These are phyloP conservation scores for Ceyx cyanopectus DNA, from an alignment of 2,113 vertebrate genomes.

Conservation along the genomic window DNA sequence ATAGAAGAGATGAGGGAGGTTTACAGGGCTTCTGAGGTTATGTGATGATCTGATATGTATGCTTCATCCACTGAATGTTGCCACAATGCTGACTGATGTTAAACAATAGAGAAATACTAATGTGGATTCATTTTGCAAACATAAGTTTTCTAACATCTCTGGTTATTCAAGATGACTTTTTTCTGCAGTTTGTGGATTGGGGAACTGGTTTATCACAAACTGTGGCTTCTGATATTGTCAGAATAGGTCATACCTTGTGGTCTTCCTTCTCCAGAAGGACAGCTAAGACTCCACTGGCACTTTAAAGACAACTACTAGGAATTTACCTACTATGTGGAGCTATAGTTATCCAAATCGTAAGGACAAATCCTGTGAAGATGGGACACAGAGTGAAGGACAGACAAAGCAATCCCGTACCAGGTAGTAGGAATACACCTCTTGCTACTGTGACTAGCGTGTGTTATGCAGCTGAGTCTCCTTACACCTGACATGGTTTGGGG, in stretches of 20 bases:
- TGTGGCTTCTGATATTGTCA: background rate
- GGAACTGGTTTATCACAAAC: background rate
- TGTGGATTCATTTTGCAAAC: background rate
- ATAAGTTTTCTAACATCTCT: background rate
- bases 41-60: accelerated
- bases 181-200: background rate
- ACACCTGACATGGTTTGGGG: background rate
- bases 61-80: background rate
- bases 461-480: background rate
- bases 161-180: background rate
- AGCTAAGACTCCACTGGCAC: background rate
- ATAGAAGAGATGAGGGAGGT: background rate
- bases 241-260: background rate
- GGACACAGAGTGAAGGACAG: background rate
- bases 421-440: background rate
- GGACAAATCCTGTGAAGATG: background rate
- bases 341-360: background rate
- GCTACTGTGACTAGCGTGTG: background rate
- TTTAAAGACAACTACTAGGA: background rate
- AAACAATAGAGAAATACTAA: background rate
- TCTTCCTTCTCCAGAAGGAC: background rate
- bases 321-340: background rate
- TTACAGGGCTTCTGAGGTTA: background rate
- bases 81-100: background rate
- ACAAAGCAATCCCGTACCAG: background rate